phyloP scores from a whole-genome alignment of 2,113 vertebrate species.

The Melospiza melodia region DNA sequence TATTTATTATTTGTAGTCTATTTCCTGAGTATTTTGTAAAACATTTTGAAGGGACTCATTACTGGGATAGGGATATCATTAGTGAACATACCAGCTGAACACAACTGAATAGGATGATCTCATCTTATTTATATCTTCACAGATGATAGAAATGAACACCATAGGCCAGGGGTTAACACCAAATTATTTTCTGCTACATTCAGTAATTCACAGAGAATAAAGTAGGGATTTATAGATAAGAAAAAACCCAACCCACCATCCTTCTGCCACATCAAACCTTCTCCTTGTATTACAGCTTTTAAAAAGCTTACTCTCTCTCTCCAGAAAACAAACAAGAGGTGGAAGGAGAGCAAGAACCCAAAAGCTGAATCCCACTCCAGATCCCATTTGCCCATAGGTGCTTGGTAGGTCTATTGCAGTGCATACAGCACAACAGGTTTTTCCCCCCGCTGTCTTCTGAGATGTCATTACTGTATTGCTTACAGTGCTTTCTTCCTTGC shows the following conservation, averaged over 20 bases:
- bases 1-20: not conserved
- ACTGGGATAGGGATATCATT: not conserved
- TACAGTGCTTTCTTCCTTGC: not conserved
- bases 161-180: not conserved
- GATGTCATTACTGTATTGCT: not conserved
- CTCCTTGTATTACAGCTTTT: not conserved
- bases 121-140: not conserved
- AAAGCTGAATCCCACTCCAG: not conserved
- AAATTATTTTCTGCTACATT: not conserved
- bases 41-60: not conserved
- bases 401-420: not conserved
- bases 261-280: not conserved
- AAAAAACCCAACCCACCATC: rapidly evolving
- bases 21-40: not conserved
- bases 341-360: not conserved
- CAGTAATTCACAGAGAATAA: not conserved
- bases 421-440: not conserved
- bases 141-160: not conserved
- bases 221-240: not conserved
- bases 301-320: not conserved
- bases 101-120: not conserved
- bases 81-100: not conserved
- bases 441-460: not conserved
- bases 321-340: not conserved
- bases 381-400: rapidly evolving